phyloP scores from a whole-genome alignment of 2,888 invertebrate species.

The Scaptomyza reducta region DNA sequence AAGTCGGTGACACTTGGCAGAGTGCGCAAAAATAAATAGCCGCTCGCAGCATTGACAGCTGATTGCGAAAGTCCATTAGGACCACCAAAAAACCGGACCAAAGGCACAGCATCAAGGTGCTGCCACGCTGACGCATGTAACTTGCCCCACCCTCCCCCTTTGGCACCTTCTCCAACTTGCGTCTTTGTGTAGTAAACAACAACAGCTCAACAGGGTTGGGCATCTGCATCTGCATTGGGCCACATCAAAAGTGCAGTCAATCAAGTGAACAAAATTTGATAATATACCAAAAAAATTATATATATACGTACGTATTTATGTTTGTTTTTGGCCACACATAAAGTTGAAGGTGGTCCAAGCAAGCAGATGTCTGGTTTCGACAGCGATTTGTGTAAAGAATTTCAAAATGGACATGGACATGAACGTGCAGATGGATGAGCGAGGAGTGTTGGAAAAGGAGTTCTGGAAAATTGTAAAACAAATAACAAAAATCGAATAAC shows the following conservation, averaged over 20 bases:
- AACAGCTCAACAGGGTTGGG: slow-evolving; percentile 8
- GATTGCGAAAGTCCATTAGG: slow-evolving; percentile 79
- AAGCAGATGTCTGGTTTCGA: slow-evolving; percentile 18
- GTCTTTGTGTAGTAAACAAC: background rate
- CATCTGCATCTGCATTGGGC: slow-evolving; percentile 42
- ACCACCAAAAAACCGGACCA: slow-evolving; percentile 6
- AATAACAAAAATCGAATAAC: slow-evolving; percentile 8
- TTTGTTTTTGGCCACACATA: slow-evolving; percentile 1
- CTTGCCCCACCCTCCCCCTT: slow-evolving; percentile 2
- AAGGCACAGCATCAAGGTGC: slow-evolving; percentile 15
- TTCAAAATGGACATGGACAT: slow-evolving; percentile 6
- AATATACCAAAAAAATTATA: slow-evolving; percentile 44
- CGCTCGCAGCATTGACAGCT: slow-evolving; percentile 74
- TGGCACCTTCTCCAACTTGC: background rate
- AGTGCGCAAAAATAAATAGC: slow-evolving; percentile 77
- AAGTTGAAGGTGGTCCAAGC: background rate
- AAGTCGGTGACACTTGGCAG: slow-evolving; percentile 78
- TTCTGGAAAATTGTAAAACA: slow-evolving; percentile 16
- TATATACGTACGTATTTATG: background rate
- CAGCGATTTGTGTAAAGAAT: slow-evolving; percentile 13
- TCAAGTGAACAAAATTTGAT: slow-evolving; percentile 71
- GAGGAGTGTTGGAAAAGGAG: background rate
- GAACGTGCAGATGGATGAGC: background rate
- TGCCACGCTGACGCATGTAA: slow-evolving; percentile 38
- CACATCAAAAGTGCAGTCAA: slow-evolving; percentile 74